Evolutionary conservation across 2,797 vertebrate species (phyloP), one percentile per base, ranked within the genome.

Genomic region (Dermochelys coriacea): DNA sequence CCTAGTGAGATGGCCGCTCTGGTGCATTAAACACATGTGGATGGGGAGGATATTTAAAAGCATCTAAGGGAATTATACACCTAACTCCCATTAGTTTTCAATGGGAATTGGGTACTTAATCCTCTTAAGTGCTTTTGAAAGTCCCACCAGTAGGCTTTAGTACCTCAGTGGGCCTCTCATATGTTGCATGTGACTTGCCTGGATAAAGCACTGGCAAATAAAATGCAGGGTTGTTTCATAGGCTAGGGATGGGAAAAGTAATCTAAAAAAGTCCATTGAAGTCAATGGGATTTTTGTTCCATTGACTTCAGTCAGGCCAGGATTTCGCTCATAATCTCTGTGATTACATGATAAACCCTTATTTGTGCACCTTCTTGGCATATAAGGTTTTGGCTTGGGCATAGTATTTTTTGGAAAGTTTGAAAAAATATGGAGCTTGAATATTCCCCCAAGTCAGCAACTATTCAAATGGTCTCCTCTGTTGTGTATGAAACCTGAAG

Each of bases 401-500:
- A 77, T 16, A 49, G 27, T 71, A 71, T 29, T 49, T 77, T 77
- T 49, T 9, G 15, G 25, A 29, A 45, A 75, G 45, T 49, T 31
- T 47, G 45, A 27, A 27, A 27, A 18, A 45, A 45, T 45, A 27
- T 19, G 41, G n/a, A 47, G 25, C 27, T 77, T 77, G 27, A 49
- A 47, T 49, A 49, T 18, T 47, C 74, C 41, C 14, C 74, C 27
- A 3, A 2, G 37, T 54, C 2, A 8, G 12, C 21, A 61, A 25
- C 52, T 55, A 74, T 47, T 1, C 50, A 68, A 80, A 5, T 51
- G 14, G 14, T 41, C 25, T 59, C 47, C 85, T 5, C 29, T 18
- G 0, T 18, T 18, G n/a, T 57, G 8, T 16, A 1, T 31, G 29
- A n/a, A 45, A 45, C 4, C 4, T 37, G 25, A 47, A 80, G 52